These are phyloP conservation scores for Hapalemur alaotrensis DNA, from an alignment of 2,797 vertebrate genomes.

Conservation along the genomic window DNA sequence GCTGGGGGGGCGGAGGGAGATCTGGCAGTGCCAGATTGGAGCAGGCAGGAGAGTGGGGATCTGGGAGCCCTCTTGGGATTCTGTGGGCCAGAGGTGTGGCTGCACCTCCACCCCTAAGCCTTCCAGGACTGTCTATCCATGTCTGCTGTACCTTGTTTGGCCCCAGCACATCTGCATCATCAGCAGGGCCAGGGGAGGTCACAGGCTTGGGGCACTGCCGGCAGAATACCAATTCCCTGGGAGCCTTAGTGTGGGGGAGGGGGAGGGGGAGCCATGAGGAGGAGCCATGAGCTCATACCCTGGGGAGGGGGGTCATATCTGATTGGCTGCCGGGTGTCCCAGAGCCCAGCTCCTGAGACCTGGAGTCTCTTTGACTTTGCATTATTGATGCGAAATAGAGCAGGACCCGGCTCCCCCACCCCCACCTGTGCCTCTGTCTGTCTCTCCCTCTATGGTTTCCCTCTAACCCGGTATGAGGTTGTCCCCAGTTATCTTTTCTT, in stretches of 20 bases:
- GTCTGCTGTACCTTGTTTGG: background rate
- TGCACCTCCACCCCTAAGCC: background rate
- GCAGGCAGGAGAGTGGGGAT: background rate
- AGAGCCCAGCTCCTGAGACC: slow-evolving; percentile 46
- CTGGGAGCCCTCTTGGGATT: background rate
- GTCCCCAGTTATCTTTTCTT: background rate
- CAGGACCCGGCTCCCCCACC: background rate
- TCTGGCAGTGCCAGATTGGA: background rate
- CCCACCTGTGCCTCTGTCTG: background rate
- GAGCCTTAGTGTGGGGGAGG: background rate
- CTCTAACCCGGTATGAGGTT: background rate
- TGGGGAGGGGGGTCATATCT: background rate
- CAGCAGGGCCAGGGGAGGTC: slow-evolving; percentile 24
- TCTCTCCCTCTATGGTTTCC: background rate
- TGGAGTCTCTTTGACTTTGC: slow-evolving; percentile 45
- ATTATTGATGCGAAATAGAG: slow-evolving; percentile 75
- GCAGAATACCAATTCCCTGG: slow-evolving; percentile 57
- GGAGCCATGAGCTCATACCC: slow-evolving; percentile 46
- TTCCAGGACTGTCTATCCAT: background rate
- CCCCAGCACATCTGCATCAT: slow-evolving; percentile 38
- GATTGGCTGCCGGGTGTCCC: slow-evolving; percentile 51
- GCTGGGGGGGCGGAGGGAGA: background rate
- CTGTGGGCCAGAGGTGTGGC: background rate
- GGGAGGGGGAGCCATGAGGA: background rate
- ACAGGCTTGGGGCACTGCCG: slow-evolving; percentile 29